Percentiles rank a stretch among this genome's conserved stretches.
Evolutionary conservation across 2,113 vertebrate genomes (phyloP).

Genomic region (Protomyctophum bolini): DNA sequence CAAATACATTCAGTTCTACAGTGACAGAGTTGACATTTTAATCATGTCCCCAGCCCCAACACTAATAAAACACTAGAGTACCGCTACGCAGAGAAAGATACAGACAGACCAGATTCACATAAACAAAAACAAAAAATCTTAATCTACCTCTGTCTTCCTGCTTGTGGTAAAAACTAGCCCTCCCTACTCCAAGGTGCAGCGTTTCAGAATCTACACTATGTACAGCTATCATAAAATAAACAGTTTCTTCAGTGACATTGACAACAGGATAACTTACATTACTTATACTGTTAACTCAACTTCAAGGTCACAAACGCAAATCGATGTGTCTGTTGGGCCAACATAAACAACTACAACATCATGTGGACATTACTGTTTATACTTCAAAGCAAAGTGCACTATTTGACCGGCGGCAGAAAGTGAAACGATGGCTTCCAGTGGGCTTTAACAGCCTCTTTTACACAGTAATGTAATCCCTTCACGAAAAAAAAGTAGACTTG

Average conservation of each 20-base stretch:
- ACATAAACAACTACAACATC: slow-evolving; percentile 57
- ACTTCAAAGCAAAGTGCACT: slow-evolving; percentile 30
- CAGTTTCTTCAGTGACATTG: slow-evolving; percentile 56
- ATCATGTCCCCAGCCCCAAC: slow-evolving; percentile 56
- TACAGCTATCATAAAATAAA: slow-evolving; percentile 76
- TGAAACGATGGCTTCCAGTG: slow-evolving; percentile 25
- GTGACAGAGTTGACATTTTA: slow-evolving; percentile 71
- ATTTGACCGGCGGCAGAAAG: slow-evolving; percentile 19
- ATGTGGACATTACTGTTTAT: slow-evolving; percentile 36
- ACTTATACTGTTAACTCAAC: slow-evolving; percentile 41
- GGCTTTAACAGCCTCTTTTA: slow-evolving; percentile 40
- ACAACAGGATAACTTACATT: slow-evolving; percentile 54
- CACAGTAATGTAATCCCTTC: slow-evolving; percentile 17
- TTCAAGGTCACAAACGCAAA: slow-evolving; percentile 61
- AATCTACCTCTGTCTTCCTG: slow-evolving; percentile 48
- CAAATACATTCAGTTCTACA: slow-evolving; percentile 81
- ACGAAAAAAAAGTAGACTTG: slow-evolving; percentile 43
- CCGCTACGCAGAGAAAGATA: slow-evolving; percentile 70
- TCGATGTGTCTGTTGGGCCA: slow-evolving; percentile 21
- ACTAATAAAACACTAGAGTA: slow-evolving; percentile 67
- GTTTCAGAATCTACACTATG: slow-evolving; percentile 76
- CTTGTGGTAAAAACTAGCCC: slow-evolving; percentile 67
- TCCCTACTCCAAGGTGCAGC: slow-evolving; percentile 69
- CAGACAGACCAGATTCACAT: slow-evolving; percentile 73
- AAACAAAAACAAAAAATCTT: slow-evolving; percentile 69